Conservation (phyloP, 2,888 invertebrate species). For the Phengaris arion region DNA sequence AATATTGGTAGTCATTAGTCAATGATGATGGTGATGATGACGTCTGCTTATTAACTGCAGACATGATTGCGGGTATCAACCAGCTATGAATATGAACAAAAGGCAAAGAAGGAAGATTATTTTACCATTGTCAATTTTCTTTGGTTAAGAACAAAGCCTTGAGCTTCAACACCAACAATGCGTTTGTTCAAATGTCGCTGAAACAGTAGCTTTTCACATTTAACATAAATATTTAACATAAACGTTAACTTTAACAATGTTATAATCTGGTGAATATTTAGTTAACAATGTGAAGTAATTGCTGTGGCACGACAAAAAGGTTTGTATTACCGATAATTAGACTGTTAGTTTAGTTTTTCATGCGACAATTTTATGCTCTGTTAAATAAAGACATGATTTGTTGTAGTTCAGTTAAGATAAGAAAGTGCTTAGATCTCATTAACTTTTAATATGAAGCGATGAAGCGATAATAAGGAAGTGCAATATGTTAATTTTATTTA, state of each 20-base stretch:
- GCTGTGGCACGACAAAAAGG: constrained; percentile 44
- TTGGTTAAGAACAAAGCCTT: neutral
- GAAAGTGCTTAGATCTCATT: neutral
- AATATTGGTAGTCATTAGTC: too few relatives aligned
- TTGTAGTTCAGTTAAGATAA: constrained; percentile 29
- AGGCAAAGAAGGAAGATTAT: neutral
- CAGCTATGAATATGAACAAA: neutral
- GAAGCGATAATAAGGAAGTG: neutral
- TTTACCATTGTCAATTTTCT: neutral
- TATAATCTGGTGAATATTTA: constrained; percentile 35
- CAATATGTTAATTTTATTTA: too few relatives aligned
- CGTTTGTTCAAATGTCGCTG: neutral
- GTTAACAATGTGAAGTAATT: constrained; percentile 45
- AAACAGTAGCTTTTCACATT: constrained; percentile 7
- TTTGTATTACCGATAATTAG: constrained; percentile 57
- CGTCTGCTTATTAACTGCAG: neutral
- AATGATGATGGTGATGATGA: too few relatives aligned
- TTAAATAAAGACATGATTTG: constrained; percentile 55
- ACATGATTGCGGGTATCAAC: neutral
- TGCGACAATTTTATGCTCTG: constrained; percentile 66
- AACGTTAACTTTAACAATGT: constrained; percentile 16
- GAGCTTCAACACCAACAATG: neutral
- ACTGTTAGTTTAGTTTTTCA: constrained; percentile 57
- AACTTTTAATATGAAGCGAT: neutral
- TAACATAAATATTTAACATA: constrained; percentile 14